A percentile compares a stretch with the other conserved stretches of the same genome.
phyloP scores from a whole-genome alignment of 2,797 vertebrate species.

The Dallia pectoralis region DNA sequence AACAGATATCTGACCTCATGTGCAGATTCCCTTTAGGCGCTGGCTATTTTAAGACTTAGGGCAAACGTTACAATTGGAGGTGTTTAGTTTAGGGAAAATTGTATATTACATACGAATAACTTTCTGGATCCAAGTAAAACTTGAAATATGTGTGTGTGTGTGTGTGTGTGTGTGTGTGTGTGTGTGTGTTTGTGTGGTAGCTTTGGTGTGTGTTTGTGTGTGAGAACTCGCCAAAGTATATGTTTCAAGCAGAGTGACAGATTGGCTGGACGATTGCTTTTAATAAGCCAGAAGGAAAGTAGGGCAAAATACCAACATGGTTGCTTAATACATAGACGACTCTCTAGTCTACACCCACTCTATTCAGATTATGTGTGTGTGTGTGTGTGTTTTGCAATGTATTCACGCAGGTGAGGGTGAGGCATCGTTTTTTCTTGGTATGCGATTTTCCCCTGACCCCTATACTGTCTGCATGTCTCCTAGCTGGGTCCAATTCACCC shows the following conservation, averaged over 20 bases:
- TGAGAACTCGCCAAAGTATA: constrained; percentile 46
- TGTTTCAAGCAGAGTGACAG: constrained; percentile 66
- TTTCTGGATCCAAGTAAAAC: too few relatives aligned
- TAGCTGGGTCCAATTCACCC: too few relatives aligned
- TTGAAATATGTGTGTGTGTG: too few relatives aligned
- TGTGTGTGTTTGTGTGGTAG: not conserved
- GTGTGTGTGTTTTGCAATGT: not conserved
- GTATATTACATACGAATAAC: too few relatives aligned
- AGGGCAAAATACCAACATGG: constrained; percentile 72
- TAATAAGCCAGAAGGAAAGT: constrained; percentile 75
- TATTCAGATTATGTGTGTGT: not conserved
- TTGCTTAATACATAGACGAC: constrained; percentile 48
- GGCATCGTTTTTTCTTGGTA: not conserved
- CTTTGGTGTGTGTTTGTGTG: not conserved
- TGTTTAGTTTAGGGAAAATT: too few relatives aligned
- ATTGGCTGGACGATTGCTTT: constrained; percentile 77
- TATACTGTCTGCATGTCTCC: too few relatives aligned
- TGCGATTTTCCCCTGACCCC: too few relatives aligned
- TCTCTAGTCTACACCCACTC: constrained; percentile 50
- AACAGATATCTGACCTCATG: too few relatives aligned
- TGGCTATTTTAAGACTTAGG: too few relatives aligned
- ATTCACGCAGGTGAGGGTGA: not conserved
- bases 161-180: not conserved
- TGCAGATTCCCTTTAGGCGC: too few relatives aligned
- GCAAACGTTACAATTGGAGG: too few relatives aligned